phyloP scores from a whole-genome alignment of 2,888 invertebrate genomes.

The Mesorhabditis spiculigera region DNA sequence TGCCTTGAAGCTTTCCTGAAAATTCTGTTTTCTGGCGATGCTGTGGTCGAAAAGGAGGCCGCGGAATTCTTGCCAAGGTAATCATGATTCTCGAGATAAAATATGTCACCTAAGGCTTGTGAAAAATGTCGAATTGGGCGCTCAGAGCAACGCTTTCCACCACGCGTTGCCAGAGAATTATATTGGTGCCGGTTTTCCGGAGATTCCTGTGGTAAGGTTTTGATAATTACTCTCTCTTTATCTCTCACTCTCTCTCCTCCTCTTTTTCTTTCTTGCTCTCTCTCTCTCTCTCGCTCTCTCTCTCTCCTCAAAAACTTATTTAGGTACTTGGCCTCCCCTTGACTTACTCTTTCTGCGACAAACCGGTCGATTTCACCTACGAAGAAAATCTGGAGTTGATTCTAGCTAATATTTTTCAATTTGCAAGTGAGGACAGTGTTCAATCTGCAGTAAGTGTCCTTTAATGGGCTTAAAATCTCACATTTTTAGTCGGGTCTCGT shows the following conservation, averaged over 20 bases:
- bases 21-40: conserved; percentile 10
- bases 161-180: conserved; percentile 10
- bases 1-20: conserved; percentile 11
- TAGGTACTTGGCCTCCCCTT: conserved; percentile 12
- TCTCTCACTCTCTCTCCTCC: no score
- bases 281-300: no score
- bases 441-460: conserved; percentile 7
- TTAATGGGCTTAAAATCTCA: not conserved
- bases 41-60: conserved; percentile 11
- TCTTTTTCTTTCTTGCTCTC: no score
- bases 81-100: not conserved
- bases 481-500: not conserved
- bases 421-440: conserved; percentile 2
- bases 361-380: conserved; percentile 9
- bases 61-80: conserved; percentile 10
- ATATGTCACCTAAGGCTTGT: conserved; percentile 9
- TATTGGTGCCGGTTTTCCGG: not conserved
- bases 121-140: conserved; percentile 10
- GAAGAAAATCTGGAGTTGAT: conserved; percentile 14
- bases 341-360: conserved; percentile 11
- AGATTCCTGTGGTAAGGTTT: not conserved
- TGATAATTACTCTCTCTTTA: no score
- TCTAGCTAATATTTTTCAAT: conserved; percentile 1
- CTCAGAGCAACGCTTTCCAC: conserved; percentile 10
- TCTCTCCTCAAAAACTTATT: not conserved